These are phyloP conservation scores for Augochlora pura DNA, from an alignment of 1,140 invertebrate species.

Conservation along the genomic window DNA sequence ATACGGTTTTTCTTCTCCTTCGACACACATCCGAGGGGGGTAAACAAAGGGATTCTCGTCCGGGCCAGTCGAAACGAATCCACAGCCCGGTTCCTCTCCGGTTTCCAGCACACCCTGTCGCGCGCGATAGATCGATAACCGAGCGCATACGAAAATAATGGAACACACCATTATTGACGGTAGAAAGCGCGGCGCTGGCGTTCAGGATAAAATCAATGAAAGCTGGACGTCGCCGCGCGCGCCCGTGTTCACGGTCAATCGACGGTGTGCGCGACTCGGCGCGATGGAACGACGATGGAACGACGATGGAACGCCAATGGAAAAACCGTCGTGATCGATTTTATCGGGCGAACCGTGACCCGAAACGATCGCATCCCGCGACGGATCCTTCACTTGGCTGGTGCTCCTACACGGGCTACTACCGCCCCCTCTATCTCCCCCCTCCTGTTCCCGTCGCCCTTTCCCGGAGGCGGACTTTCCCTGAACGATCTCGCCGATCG, in stretches of 20 bases:
- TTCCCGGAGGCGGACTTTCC: neutral
- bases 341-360: neutral
- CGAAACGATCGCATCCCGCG: neutral
- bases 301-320: too few species aligned
- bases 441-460: too few species aligned
- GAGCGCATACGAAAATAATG: slow-evolving; percentile 12
- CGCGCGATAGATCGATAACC: slow-evolving; percentile 14
- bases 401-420: too few species aligned
- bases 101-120: neutral
- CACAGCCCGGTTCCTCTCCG: neutral
- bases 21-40: neutral
- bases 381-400: too few species aligned
- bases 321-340: neutral
- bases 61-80: too few species aligned
- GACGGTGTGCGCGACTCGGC: too few species aligned
- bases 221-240: slow-evolving; percentile 8
- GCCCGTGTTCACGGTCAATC: slow-evolving; percentile 14
- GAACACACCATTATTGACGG: slow-evolving; percentile 1
- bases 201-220: slow-evolving; percentile 54
- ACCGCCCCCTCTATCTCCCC: too few species aligned
- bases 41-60: slow-evolving; percentile 1
- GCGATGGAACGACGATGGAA: neutral
- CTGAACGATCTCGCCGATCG: slow-evolving; percentile 35
- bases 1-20: neutral
- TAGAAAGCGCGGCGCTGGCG: slow-evolving; percentile 10